phyloP scores from a whole-genome alignment of 2,113 vertebrate genomes.

The Hippocampus abdominalis region DNA sequence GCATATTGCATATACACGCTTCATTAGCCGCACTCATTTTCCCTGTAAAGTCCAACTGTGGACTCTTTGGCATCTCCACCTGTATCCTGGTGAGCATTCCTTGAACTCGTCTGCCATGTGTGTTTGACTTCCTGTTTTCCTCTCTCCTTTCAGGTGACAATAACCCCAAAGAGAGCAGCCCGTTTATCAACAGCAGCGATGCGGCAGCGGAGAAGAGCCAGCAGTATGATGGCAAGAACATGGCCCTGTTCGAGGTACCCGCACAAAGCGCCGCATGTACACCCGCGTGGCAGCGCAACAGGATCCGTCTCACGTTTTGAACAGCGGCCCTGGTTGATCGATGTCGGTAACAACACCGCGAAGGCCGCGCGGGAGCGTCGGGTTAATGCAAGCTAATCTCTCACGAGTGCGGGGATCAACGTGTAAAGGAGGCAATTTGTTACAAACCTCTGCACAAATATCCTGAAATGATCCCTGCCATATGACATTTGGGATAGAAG shows the following conservation, averaged over 20 bases:
- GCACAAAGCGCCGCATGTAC: not conserved
- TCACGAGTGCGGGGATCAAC: conserved; percentile 27
- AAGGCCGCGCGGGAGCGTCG: conserved; percentile 53
- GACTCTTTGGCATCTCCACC: conserved; percentile 10
- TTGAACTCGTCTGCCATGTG: conserved; percentile 6
- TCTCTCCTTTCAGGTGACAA: conserved; percentile 80
- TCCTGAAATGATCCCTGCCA: not conserved
- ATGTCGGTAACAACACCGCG: conserved; percentile 61
- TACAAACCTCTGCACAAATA: conserved; percentile 22
- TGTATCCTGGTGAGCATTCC: not conserved
- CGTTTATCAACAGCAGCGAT: conserved; percentile 97
- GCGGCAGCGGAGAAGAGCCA: conserved; percentile 85
- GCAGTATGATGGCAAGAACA: conserved; percentile 93
- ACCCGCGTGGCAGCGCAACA: not conserved
- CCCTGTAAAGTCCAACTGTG: conserved; percentile 27
- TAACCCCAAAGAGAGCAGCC: conserved; percentile 96
- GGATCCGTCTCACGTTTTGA: conserved; percentile 34
- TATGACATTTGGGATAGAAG: not conserved
- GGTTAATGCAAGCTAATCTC: conserved; percentile 47
- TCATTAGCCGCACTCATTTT: conserved; percentile 37
- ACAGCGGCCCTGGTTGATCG: conserved; percentile 47
- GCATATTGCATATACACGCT: conserved; percentile 40
- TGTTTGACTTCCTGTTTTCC: conserved; percentile 3
- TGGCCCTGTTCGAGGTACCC: conserved; percentile 94
- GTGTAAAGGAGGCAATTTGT: conserved; percentile 24